Conservation (phyloP, 1,140 invertebrate species). For the Pissodes strobi region DNA sequence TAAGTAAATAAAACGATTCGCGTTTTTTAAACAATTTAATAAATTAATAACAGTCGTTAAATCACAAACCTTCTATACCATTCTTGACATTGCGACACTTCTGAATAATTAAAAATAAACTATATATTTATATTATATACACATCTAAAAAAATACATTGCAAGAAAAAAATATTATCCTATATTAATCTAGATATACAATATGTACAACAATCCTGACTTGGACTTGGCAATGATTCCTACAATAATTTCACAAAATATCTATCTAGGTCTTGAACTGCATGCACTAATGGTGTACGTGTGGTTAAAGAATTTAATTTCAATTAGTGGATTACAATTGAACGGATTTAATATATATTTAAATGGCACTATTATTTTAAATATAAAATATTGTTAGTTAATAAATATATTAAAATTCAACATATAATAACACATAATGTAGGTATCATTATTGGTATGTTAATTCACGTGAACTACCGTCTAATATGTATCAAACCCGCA, state of each 20-base stretch:
- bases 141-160: constrained; percentile 56
- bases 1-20: too few relatives aligned
- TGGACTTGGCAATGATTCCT: constrained; percentile 49
- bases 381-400: constrained; percentile 3
- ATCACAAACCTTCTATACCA: constrained; percentile 17
- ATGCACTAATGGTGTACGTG: constrained; percentile 11
- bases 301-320: not conserved
- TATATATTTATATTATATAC: constrained; percentile 44
- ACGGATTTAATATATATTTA: constrained; percentile 13
- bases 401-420: not conserved
- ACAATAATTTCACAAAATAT: constrained; percentile 29
- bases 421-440: not conserved
- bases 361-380: not conserved
- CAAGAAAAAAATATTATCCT: constrained; percentile 55
- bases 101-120: constrained; percentile 20
- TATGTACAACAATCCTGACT: constrained; percentile 49
- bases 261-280: not conserved
- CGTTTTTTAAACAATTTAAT: too few relatives aligned
- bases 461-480: not conserved
- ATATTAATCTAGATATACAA: constrained; percentile 53
- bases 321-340: not conserved
- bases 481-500: constrained; percentile 2
- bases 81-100: not conserved
- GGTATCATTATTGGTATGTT: not conserved
- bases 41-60: not conserved